Evolutionary conservation across 1,140 invertebrate genomes (phyloP).

Genomic region (Papilio glaucus): DNA sequence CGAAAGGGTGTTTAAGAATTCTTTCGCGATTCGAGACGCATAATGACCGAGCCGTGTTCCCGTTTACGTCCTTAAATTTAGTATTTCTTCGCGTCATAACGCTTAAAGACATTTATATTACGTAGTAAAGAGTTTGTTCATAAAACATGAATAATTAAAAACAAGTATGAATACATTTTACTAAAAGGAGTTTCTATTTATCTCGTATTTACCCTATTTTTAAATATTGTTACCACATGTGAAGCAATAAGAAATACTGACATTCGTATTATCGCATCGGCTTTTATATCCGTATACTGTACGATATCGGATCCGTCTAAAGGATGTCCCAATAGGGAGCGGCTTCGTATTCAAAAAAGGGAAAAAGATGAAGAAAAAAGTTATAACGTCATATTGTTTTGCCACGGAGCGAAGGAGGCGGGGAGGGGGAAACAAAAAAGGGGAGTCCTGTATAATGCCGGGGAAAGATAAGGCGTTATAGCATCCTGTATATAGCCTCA

Average conservation of each 20-base stretch:
- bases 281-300: conserved; percentile 55
- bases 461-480: conserved; percentile 75
- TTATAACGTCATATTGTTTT: conserved; percentile 83
- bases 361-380: conserved; percentile 79
- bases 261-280: conserved; percentile 44
- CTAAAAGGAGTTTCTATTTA: neutral
- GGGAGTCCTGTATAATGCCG: conserved; percentile 66
- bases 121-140: conserved; percentile 45
- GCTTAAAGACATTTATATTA: conserved; percentile 40
- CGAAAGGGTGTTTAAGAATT: conserved; percentile 71
- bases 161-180: neutral
- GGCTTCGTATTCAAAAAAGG: conserved; percentile 77
- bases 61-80: conserved; percentile 54
- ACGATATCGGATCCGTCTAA: conserved; percentile 63
- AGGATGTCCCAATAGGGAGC: conserved; percentile 68
- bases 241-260: conserved; percentile 20
- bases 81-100: conserved; percentile 56
- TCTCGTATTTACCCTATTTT: neutral
- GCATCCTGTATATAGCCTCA: conserved; percentile 58
- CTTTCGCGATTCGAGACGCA: conserved; percentile 52
- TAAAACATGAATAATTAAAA: conserved; percentile 11
- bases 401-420: conserved; percentile 58
- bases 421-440: conserved; percentile 43
- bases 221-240: conserved; percentile 14
- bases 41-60: conserved; percentile 60